These are phyloP conservation scores for Avahi laniger DNA, from an alignment of 2,797 vertebrate species.

Conservation along the genomic window DNA sequence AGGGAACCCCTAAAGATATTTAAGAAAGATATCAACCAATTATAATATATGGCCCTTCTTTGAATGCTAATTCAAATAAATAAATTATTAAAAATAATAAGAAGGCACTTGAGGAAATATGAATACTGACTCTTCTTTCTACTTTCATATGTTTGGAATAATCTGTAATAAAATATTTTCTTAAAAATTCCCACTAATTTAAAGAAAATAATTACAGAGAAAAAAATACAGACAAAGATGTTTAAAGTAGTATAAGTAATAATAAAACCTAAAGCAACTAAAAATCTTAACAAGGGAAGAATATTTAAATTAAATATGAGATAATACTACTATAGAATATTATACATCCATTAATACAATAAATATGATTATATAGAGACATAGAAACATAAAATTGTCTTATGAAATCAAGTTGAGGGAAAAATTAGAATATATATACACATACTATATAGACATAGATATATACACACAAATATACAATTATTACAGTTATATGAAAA, in stretches of 20 bases:
- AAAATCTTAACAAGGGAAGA: constrained; percentile 9
- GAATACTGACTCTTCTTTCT: not conserved
- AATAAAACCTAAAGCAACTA: constrained; percentile 35
- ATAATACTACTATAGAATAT: not conserved
- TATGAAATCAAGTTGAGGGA: not conserved
- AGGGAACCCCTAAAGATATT: not conserved
- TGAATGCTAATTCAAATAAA: not conserved
- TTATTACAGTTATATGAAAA: not conserved
- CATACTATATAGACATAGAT: not conserved
- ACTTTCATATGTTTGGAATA: constrained; percentile 24
- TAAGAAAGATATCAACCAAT: not conserved
- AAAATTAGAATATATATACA: not conserved
- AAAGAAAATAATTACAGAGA: constrained; percentile 44
- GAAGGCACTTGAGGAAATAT: not conserved
- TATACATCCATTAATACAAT: not conserved
- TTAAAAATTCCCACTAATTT: not conserved
- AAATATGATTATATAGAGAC: not conserved
- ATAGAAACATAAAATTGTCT: not conserved
- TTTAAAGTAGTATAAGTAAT: constrained; percentile 12
- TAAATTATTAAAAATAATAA: constrained; percentile 9
- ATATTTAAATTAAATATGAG: constrained; percentile 29
- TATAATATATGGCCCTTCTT: not conserved
- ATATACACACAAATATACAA: not conserved
- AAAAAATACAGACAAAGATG: not conserved
- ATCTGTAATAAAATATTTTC: constrained; percentile 31